Percentiles rank a stretch among this genome's conserved stretches.
Evolutionary conservation across 2,888 invertebrate genomes (phyloP).

Genomic region (Exocentrus adspersus): DNA sequence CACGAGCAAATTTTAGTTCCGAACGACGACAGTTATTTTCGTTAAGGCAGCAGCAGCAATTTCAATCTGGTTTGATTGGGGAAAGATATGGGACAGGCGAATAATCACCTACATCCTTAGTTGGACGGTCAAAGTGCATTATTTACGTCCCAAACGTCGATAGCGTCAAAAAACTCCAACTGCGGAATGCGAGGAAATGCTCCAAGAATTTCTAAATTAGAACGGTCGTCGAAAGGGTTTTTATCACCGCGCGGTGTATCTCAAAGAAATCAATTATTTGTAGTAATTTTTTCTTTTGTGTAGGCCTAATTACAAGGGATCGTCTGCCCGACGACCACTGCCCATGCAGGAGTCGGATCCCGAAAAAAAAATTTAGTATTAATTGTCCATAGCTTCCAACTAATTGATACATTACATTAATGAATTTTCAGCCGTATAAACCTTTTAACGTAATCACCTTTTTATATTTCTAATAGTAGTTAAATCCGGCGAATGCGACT

Average conservation of each 20-base stretch:
- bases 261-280: slow-evolving; percentile 49
- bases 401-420: slow-evolving; percentile 18
- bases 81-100: slow-evolving; percentile 30
- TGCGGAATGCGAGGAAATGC: slow-evolving; percentile 49
- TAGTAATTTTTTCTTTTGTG: slow-evolving; percentile 41
- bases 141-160: slow-evolving; percentile 49
- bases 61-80: background rate
- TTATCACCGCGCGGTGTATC: slow-evolving; percentile 41
- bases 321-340: too few relatives aligned
- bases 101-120: slow-evolving; percentile 51
- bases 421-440: background rate
- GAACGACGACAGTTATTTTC: background rate
- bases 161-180: slow-evolving; percentile 44
- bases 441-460: slow-evolving; percentile 4
- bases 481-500: background rate
- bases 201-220: slow-evolving; percentile 55
- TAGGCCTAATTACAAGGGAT: slow-evolving; percentile 30
- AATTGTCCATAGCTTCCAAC: slow-evolving; percentile 9
- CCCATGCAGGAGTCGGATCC: slow-evolving; percentile 12
- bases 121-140: slow-evolving; percentile 50
- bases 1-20: background rate
- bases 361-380: slow-evolving; percentile 16
- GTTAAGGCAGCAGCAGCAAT: too few relatives aligned
- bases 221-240: slow-evolving; percentile 48
- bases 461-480: background rate